Evolutionary conservation across 2,797 vertebrate species (phyloP).

Genomic region (Danio tinwini): DNA sequence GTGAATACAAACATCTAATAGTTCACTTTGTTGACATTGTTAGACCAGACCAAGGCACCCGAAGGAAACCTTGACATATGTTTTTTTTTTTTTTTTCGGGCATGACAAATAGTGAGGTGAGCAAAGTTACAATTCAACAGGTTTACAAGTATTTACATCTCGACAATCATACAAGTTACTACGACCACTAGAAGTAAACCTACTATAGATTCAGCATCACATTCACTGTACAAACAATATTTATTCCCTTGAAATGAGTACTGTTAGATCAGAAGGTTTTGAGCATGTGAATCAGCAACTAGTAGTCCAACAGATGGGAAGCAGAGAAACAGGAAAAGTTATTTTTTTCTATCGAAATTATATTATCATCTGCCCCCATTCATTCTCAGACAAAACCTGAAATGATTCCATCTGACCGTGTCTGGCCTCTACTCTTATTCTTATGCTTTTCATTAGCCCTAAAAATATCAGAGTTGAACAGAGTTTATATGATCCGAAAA

Average conservation of each 20-base stretch:
- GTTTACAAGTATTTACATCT: slow-evolving; percentile 54
- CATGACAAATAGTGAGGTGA: slow-evolving; percentile 46
- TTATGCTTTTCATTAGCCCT: slow-evolving; percentile 39
- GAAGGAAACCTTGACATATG: not conserved
- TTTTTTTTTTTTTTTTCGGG: not conserved
- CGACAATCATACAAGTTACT: slow-evolving; percentile 39
- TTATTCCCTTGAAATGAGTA: slow-evolving; percentile 26
- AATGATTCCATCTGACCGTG: slow-evolving; percentile 1
- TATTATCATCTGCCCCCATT: slow-evolving; percentile 15
- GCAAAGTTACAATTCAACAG: slow-evolving; percentile 36
- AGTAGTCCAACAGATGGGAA: slow-evolving; percentile 17
- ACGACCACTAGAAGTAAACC: slow-evolving; percentile 40
- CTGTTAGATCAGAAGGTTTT: not conserved
- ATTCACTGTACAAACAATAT: slow-evolving; percentile 54
- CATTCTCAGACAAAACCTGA: slow-evolving; percentile 24
- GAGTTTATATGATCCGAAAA: slow-evolving; percentile 66
- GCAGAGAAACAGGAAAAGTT: slow-evolving; percentile 34
- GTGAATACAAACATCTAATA: slow-evolving; percentile 42
- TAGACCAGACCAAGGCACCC: slow-evolving; percentile 23
- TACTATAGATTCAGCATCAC: slow-evolving; percentile 46
- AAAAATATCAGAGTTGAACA: slow-evolving; percentile 59
- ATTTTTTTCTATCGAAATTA: slow-evolving; percentile 29
- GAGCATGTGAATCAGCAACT: slow-evolving; percentile 7
- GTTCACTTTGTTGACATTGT: slow-evolving; percentile 31
- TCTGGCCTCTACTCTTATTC: slow-evolving; percentile 12